phyloP scores from a whole-genome alignment of 2,888 invertebrate species.

The Quadroppia sp. region DNA sequence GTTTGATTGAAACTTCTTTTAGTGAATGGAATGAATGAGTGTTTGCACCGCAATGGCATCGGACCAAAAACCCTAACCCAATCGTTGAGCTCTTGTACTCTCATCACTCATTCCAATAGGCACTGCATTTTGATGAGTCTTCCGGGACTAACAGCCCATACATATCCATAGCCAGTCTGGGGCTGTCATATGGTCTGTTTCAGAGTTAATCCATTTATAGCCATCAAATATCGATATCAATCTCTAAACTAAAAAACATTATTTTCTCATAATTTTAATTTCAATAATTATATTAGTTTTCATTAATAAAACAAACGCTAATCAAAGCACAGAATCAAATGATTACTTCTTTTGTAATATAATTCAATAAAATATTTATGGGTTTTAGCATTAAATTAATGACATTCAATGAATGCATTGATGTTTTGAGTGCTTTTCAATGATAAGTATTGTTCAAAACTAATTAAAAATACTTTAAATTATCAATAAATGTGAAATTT shows the following conservation, averaged over 20 bases:
- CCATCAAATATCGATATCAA: not conserved
- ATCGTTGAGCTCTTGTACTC: not conserved
- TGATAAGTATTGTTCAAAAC: no score
- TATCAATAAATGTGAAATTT: no score
- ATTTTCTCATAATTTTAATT: not conserved
- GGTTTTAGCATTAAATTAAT: not conserved
- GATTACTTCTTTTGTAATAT: no score
- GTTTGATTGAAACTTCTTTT: not conserved
- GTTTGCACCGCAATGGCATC: not conserved
- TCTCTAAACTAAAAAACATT: not conserved
- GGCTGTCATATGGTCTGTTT: not conserved
- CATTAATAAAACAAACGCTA: not conserved
- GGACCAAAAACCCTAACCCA: not conserved
- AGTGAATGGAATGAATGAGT: not conserved
- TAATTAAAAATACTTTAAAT: no score
- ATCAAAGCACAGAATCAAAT: not conserved
- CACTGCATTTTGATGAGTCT: slow-evolving; percentile 12
- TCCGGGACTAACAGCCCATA: not conserved
- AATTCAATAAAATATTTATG: not conserved
- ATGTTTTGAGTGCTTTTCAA: no score
- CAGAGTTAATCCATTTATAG: slow-evolving; percentile 1
- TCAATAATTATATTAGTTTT: not conserved
- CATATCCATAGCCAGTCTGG: not conserved
- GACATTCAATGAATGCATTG: no score
- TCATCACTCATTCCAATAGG: slow-evolving; percentile 13